Evolutionary conservation across 2,113 vertebrate genomes (phyloP), one percentile per base, ranked within the genome.

Genomic region (Pterocles orientalis): DNA sequence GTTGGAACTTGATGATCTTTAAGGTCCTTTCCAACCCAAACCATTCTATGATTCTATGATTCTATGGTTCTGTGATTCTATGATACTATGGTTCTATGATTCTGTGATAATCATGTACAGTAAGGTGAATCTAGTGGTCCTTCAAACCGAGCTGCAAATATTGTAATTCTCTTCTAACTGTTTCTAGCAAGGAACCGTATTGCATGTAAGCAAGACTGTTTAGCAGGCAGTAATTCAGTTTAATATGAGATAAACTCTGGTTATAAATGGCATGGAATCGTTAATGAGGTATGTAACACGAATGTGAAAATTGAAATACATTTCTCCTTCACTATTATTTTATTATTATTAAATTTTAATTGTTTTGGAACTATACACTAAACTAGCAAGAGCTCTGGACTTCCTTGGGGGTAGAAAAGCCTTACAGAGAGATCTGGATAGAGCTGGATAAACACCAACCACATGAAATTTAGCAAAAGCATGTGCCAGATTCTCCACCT

Each of bases 381-480:
- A 61, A 57, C 6, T 28, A 45, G 18, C 9, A 77, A 13, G 15
- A 58, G 2, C 5, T 13, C 18, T 60, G 75, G 15, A 45, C 9
- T 48, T 5, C 17, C 8, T 26, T 0, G 1, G 31, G 8, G 6
- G 5, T 33, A 29, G 15, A 64, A 12, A 60, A 28, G 16, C 8
- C 39, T 69, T 76, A 34, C n/a, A 43, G 29, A 31, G 41, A 41
- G 41, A 41, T 41, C 41, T 41, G 41, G 41, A 41, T 41, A 41
- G 11, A 54, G 9, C 9, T 54, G 20, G 4, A 1, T 16, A 45
- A 10, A 26, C 24, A 90, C 14, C 24, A 69, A 11, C 6, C 0
- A 1, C 17, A 83, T 12, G 19, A 56, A 69, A 83, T 41, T 48
- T 62, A 69, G 47, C 5, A 75, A 75, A 4, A 66, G 2, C 10